phyloP scores from a whole-genome alignment of 2,113 vertebrate genomes.

The Planiliza haematocheilus region DNA sequence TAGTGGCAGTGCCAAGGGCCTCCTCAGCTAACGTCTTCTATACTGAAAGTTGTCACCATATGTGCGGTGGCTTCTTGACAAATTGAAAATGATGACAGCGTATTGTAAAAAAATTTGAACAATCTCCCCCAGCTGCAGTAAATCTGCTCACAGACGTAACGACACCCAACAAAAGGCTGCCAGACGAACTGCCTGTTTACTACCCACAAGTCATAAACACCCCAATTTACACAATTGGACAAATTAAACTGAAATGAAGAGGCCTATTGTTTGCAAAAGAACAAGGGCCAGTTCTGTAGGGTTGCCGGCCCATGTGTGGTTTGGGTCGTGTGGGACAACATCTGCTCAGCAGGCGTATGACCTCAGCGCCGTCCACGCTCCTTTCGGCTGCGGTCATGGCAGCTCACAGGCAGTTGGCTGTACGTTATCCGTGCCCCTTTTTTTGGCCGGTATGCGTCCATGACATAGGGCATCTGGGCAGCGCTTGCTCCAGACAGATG shows the following conservation, averaged over 20 bases:
- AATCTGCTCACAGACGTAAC: conserved; percentile 5
- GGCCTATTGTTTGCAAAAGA: conserved; percentile 42
- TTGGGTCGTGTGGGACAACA: conserved; percentile 63
- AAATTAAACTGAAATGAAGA: conserved; percentile 36
- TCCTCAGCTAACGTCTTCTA: neutral
- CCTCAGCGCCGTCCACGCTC: conserved; percentile 50
- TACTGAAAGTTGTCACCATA: neutral
- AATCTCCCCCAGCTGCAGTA: neutral
- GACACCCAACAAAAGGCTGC: conserved; percentile 8
- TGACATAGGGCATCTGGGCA: conserved; percentile 24
- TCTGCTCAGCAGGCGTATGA: conserved; percentile 75
- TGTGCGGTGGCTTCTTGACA: neutral
- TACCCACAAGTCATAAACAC: conserved; percentile 37
- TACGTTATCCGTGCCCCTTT: conserved; percentile 39
- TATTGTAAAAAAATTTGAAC: neutral
- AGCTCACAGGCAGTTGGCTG: conserved; percentile 47
- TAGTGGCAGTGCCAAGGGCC: conserved; percentile 1
- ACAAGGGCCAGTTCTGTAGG: conserved; percentile 44
- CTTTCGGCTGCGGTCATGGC: conserved; percentile 53
- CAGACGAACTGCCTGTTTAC: conserved; percentile 34
- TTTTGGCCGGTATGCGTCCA: conserved; percentile 22
- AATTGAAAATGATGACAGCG: neutral
- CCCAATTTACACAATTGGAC: conserved; percentile 46
- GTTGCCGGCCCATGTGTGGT: conserved; percentile 42
- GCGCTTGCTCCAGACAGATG: conserved; percentile 5